These are phyloP conservation scores for Clavelina lepadiformis DNA, from an alignment of 23 tunicate genomes.

Conservation along the genomic window DNA sequence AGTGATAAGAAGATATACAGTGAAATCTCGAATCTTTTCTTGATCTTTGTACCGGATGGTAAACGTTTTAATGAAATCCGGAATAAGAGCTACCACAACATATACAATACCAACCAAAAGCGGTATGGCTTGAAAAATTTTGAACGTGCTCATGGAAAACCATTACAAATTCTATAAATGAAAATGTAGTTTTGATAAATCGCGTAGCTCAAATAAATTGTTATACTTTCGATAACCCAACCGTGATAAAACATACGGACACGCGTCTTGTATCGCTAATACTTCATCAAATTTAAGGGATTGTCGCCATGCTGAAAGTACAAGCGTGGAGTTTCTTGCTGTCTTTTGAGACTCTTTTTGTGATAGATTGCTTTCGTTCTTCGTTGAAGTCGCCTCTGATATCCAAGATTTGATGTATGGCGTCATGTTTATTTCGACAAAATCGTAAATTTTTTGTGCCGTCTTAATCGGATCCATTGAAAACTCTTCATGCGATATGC, in stretches of 20 bases:
- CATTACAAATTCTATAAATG: too few species aligned
- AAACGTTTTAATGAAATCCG: too few species aligned
- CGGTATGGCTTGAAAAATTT: too few species aligned
- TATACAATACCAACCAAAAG: too few species aligned
- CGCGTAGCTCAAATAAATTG: background rate
- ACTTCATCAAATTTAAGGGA: slow-evolving; percentile 3
- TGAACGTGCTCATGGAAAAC: too few species aligned
- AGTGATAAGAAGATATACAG: too few species aligned
- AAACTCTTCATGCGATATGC: slow-evolving; percentile 1
- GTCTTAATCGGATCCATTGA: background rate
- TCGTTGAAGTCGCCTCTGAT: background rate
- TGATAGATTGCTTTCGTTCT: background rate
- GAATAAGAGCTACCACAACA: too few species aligned
- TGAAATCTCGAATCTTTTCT: too few species aligned
- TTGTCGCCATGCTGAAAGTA: background rate
- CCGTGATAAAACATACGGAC: background rate
- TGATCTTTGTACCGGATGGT: too few species aligned
- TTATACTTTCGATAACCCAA: background rate
- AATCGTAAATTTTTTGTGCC: slow-evolving; percentile 1
- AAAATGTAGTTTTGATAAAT: slow-evolving; percentile 3
- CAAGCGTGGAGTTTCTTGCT: background rate
- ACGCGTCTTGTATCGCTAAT: slow-evolving; percentile 1
- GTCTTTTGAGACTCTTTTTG: background rate
- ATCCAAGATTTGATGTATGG: background rate
- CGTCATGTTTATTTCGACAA: background rate